Percentiles rank a stretch among this genome's conserved stretches.
Evolutionary conservation across 1,140 invertebrate genomes (phyloP).

Genomic region (Drosophila rhopaloa): DNA sequence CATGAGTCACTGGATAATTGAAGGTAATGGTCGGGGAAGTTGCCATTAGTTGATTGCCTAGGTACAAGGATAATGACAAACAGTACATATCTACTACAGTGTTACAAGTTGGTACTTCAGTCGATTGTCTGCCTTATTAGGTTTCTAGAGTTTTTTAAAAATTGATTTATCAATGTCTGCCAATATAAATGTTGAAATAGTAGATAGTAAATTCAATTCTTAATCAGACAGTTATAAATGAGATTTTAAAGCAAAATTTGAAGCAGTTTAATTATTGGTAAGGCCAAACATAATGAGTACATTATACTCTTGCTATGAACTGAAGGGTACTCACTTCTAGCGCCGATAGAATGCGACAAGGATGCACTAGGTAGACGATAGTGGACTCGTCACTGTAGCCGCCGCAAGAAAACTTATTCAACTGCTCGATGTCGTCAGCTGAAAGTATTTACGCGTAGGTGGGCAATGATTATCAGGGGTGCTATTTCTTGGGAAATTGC

Average conservation of each 20-base stretch:
- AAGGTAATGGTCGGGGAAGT: neutral
- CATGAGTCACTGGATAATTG: conserved; percentile 11
- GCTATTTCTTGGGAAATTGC: conserved; percentile 22
- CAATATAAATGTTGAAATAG: too few species aligned
- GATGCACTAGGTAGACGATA: conserved; percentile 93
- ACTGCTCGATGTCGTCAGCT: conserved; percentile 92
- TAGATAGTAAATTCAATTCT: too few species aligned
- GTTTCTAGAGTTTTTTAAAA: too few species aligned
- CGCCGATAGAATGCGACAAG: conserved; percentile 93
- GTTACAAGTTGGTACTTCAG: too few species aligned
- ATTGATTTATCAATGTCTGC: too few species aligned
- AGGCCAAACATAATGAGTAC: too few species aligned
- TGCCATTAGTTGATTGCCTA: conserved; percentile 10
- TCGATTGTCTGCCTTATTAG: too few species aligned
- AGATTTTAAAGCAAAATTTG: too few species aligned
- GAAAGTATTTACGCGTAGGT: conserved; percentile 68
- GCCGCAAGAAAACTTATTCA: conserved; percentile 91
- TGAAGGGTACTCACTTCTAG: conserved; percentile 87
- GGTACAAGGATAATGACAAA: too few species aligned
- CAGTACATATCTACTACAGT: too few species aligned
- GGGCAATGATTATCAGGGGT: conserved; percentile 29
- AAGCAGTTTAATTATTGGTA: too few species aligned
- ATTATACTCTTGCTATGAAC: neutral
- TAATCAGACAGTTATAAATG: too few species aligned
- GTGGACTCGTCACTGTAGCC: conserved; percentile 92